Percentiles rank a stretch among this genome's conserved stretches.
Conservation (phyloP, 2,113 vertebrate species). For the Vulpes ferrilata region DNA sequence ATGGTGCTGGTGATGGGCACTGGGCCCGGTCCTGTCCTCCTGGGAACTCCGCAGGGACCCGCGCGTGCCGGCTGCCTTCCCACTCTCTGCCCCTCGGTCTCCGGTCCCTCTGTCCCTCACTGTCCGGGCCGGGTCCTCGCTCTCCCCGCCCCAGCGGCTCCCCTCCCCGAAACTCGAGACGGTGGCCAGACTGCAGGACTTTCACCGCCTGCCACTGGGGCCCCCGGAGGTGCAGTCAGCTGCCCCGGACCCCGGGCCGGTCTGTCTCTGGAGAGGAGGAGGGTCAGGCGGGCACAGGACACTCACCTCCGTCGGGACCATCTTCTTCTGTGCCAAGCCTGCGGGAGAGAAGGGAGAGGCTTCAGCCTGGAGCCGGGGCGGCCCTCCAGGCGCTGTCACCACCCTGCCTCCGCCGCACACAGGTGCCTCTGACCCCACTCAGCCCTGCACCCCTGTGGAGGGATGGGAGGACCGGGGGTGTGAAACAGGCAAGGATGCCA, state of each 20-base stretch:
- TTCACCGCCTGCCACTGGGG: not conserved
- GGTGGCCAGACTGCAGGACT: not conserved
- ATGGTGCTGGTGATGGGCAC: too few species aligned
- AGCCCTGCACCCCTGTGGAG: not conserved
- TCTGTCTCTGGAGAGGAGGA: too few species aligned
- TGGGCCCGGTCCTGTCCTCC: too few species aligned
- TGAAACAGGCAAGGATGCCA: not conserved
- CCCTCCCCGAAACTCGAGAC: not conserved
- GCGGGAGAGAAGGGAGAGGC: conserved; percentile 65
- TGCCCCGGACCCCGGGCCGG: rapidly evolving
- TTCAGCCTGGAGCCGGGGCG: not conserved
- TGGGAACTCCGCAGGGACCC: not conserved
- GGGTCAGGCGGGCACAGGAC: not conserved
- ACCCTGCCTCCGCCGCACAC: not conserved
- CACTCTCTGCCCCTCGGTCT: not conserved
- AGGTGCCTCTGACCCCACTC: not conserved
- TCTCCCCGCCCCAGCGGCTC: not conserved
- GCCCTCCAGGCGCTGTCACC: not conserved
- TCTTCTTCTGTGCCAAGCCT: conserved; percentile 85
- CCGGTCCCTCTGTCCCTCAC: not conserved
- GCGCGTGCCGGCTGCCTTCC: not conserved
- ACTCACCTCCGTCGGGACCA: conserved; percentile 85
- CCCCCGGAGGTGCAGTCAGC: not conserved
- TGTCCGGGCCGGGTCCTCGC: not conserved
- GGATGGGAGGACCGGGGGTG: rapidly evolving